A percentile compares a stretch with the other conserved stretches of the same genome.
These are phyloP conservation scores for Antechinus flavipes DNA, from an alignment of 2,113 vertebrate genomes.

Conservation along the genomic window DNA sequence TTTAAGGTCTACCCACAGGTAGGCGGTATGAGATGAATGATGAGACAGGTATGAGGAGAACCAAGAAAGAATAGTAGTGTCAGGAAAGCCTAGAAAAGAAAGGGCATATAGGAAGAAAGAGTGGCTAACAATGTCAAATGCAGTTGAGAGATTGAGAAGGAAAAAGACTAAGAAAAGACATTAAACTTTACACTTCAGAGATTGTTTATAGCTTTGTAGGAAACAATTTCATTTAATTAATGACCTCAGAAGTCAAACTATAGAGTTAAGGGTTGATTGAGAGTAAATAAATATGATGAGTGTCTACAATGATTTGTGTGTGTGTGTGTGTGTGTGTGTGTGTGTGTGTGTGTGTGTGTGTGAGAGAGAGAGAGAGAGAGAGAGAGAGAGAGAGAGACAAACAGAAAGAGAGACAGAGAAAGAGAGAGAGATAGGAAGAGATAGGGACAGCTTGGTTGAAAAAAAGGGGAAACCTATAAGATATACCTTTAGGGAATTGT, in stretches of 20 bases:
- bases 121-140: background rate
- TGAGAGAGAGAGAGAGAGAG: too few relatives aligned
- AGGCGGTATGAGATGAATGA: background rate
- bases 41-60: background rate
- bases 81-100: background rate
- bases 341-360: too few relatives aligned
- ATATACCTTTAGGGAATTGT: background rate
- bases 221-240: background rate
- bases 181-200: background rate
- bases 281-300: background rate
- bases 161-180: background rate
- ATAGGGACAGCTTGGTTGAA: too few relatives aligned
- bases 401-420: too few relatives aligned
- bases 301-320: background rate
- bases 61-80: background rate
- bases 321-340: too few relatives aligned
- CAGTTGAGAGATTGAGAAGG: background rate
- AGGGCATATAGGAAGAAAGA: background rate
- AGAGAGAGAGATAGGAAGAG: too few relatives aligned
- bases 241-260: background rate
- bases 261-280: background rate
- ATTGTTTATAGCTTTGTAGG: background rate
- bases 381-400: too few relatives aligned
- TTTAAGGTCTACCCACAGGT: background rate
- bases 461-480: background rate